A percentile compares a stretch with the other conserved stretches of the same genome.
phyloP scores from a whole-genome alignment of 2,113 vertebrate species.

The Salvator merianae region DNA sequence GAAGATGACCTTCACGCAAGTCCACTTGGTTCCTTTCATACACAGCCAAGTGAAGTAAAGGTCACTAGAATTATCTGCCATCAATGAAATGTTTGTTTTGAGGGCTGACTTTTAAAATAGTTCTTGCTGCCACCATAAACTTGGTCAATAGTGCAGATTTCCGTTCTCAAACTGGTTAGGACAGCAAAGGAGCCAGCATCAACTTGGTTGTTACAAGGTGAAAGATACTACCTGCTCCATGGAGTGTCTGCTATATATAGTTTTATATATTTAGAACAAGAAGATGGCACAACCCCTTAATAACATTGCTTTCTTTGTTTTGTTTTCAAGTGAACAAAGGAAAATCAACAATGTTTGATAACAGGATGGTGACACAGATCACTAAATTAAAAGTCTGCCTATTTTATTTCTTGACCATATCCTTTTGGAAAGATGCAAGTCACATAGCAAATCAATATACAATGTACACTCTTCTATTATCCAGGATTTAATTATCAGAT shows the following conservation, averaged over 20 bases:
- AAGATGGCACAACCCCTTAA: not conserved
- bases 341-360: not conserved
- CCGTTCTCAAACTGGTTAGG: constrained; percentile 20
- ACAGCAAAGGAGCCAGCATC: constrained; percentile 8
- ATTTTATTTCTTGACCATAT: too few species aligned
- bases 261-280: constrained; percentile 26
- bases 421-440: too few species aligned
- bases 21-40: not conserved
- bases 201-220: not conserved
- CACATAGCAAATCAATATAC: too few species aligned
- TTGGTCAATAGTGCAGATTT: not conserved
- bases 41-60: constrained; percentile 3
- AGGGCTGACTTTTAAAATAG: constrained; percentile 19
- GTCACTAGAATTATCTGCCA: constrained; percentile 30
- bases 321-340: not conserved
- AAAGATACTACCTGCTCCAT: not conserved
- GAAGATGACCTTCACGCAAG: constrained; percentile 15
- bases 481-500: too few species aligned
- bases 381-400: too few species aligned
- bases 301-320: not conserved
- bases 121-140: constrained; percentile 46
- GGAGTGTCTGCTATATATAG: not conserved
- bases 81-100: constrained; percentile 51
- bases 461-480: too few species aligned
- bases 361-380: not conserved